A percentile compares a stretch with the other conserved stretches of the same genome.
Evolutionary conservation across 2,888 invertebrate genomes (phyloP).

Genomic region (Cephus pulcher): DNA sequence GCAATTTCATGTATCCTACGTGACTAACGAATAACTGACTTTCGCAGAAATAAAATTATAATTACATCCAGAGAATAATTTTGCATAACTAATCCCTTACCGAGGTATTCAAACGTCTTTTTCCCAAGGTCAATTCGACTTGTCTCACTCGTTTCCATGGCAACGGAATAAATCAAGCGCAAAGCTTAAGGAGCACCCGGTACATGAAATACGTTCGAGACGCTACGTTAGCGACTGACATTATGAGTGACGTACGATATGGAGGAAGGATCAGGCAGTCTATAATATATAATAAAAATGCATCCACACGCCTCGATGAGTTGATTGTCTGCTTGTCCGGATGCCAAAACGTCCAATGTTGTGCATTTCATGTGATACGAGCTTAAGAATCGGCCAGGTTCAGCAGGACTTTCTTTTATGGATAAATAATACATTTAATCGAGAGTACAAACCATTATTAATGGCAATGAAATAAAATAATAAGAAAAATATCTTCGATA

Average conservation of each 20-base stretch:
- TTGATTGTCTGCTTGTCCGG: slow-evolving; percentile 67
- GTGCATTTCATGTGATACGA: slow-evolving; percentile 62
- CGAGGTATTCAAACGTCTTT: background rate
- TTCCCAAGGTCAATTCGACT: background rate
- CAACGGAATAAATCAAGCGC: background rate
- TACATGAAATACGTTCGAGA: slow-evolving; percentile 65
- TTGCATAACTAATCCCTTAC: background rate
- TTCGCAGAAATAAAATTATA: background rate
- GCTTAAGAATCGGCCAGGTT: slow-evolving; percentile 39
- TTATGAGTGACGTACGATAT: slow-evolving; percentile 61
- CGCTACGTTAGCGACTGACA: slow-evolving; percentile 66
- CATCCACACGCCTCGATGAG: slow-evolving; percentile 67
- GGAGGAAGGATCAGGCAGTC: slow-evolving; percentile 64
- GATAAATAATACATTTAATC: slow-evolving; percentile 32
- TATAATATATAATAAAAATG: slow-evolving; percentile 67
- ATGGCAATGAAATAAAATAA: background rate
- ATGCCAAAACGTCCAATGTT: slow-evolving; percentile 66
- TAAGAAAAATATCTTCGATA: background rate
- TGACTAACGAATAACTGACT: background rate
- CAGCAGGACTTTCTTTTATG: slow-evolving; percentile 45
- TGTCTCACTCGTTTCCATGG: background rate
- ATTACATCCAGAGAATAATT: background rate
- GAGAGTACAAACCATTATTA: slow-evolving; percentile 3
- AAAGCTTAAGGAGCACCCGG: slow-evolving; percentile 55
- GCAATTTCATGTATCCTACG: background rate